Evolutionary conservation across 30 jellyfish, hydroid and myxozoan genomes (phyloP), one percentile per base, ranked within the genome.

Genomic region (Aurelia aurita): DNA sequence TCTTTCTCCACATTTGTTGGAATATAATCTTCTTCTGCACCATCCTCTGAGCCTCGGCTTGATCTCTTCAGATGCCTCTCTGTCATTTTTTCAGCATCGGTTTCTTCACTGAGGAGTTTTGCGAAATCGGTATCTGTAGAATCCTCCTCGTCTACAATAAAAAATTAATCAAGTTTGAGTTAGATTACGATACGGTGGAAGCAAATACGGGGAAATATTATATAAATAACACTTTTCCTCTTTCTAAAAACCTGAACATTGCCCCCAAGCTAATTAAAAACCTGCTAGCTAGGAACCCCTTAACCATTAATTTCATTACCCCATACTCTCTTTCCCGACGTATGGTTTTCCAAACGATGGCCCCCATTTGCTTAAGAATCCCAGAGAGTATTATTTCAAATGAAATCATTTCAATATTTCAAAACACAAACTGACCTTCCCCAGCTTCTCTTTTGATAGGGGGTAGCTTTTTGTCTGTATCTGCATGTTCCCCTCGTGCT

Each of bases 401-500:
- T 34, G 5, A 34, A 45, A 69, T 69, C 57, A 47, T 2, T 12
- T 19, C 72, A 43, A 72, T 18, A n/a, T 10, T 23, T 47, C 8
- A 23, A 11, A 27, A 10, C 0, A 15, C 15, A 15, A 29, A 21
- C 46, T 16, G 34, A 81, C 91, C 91, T 66, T 81, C 91, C 0
- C 57, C 35, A 25, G 71, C 73, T 10, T 39, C 22, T 69, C 91
- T 69, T 54, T 67, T 81, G 3, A 81, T 60, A 3, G 72, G 77
- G 3, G 77, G 84, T 47, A 46, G n/a, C 19, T 45, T 64, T 72
- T 15, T 54, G 25, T 58, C 67, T 69, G 13, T 9, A 39, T 72
- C 39, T 15, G 55, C 16, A 11, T 66, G 74, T 16, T 84, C 93
- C 16, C 89, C 95, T 47, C 95, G 47, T 0, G 95, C 95, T 7